These are phyloP conservation scores for Hemiprocne comata DNA, from an alignment of 2,113 vertebrate genomes.

Conservation along the genomic window DNA sequence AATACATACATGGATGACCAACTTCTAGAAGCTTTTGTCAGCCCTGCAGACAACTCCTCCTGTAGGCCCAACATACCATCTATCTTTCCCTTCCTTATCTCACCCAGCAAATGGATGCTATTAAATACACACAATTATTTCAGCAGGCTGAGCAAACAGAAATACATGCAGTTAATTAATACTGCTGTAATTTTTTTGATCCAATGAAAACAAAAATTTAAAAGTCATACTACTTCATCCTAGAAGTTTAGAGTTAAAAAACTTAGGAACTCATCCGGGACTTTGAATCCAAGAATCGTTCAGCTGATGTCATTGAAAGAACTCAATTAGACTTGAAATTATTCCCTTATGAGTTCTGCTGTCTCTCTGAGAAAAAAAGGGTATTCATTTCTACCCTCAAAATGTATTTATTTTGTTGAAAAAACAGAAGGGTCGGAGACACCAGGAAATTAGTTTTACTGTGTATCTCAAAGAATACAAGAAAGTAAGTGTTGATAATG, in stretches of 20 bases:
- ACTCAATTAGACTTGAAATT: slow-evolving; percentile 66
- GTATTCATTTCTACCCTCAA: slow-evolving; percentile 53
- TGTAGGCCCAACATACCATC: not conserved
- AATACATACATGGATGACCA: not conserved
- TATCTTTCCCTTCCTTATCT: not conserved
- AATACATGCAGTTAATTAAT: slow-evolving; percentile 37
- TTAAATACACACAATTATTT: not conserved
- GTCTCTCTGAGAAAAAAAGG: slow-evolving; percentile 23
- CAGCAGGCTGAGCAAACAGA: not conserved
- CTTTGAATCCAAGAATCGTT: slow-evolving; percentile 43
- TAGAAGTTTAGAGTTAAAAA: slow-evolving; percentile 58
- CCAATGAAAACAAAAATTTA: slow-evolving; percentile 46
- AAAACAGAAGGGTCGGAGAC: not conserved
- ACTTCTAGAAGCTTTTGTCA: not conserved
- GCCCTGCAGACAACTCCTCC: not conserved
- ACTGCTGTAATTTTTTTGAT: slow-evolving; percentile 25
- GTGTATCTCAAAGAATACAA: not conserved
- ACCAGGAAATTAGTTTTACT: not conserved
- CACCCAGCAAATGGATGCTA: not conserved
- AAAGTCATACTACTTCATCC: slow-evolving; percentile 46
- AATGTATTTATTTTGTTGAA: slow-evolving; percentile 17
- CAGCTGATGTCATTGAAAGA: slow-evolving; percentile 68
- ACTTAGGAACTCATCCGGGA: slow-evolving; percentile 50
- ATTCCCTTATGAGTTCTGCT: slow-evolving; percentile 54
- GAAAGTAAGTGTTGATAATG: not conserved